Evolutionary conservation across 2,797 vertebrate genomes (phyloP).

Genomic region (Pseudotriccus pelzelni): DNA sequence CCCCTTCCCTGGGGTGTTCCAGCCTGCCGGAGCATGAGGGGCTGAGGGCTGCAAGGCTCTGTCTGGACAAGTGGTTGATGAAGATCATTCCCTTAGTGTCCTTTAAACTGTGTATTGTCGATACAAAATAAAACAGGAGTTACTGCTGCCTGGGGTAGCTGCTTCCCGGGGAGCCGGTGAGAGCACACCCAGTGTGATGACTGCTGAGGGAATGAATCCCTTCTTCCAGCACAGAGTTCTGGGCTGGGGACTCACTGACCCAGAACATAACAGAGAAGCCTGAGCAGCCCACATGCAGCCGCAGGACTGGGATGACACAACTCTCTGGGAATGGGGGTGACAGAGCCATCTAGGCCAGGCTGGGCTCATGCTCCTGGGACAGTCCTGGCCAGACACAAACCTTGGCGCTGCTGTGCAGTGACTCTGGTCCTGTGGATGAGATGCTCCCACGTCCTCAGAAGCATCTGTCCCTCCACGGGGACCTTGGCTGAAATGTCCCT

Average conservation of each 20-base stretch:
- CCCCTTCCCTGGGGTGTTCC: not conserved
- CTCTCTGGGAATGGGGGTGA: not conserved
- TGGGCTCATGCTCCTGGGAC: not conserved
- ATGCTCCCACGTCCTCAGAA: not conserved
- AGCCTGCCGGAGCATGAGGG: fast-evolving
- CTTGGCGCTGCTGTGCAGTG: not conserved
- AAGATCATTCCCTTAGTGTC: not conserved
- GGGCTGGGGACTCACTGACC: not conserved
- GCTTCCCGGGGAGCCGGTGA: not conserved
- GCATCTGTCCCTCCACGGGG: not conserved
- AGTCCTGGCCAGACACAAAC: not conserved
- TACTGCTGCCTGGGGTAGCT: not conserved
- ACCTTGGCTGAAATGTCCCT: not conserved
- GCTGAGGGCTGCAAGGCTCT: not conserved
- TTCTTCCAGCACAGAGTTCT: not conserved
- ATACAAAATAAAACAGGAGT: not conserved
- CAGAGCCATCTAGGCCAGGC: not conserved
- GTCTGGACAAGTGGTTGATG: not conserved
- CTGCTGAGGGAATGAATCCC: not conserved
- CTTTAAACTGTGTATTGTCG: not conserved
- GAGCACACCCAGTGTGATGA: not conserved
- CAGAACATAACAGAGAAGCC: not conserved
- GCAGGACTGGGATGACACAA: not conserved
- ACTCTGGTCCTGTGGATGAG: not conserved
- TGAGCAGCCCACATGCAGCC: fast-evolving